These are phyloP conservation scores for Noctua fimbriata DNA, from an alignment of 2,888 invertebrate genomes.

Conservation along the genomic window DNA sequence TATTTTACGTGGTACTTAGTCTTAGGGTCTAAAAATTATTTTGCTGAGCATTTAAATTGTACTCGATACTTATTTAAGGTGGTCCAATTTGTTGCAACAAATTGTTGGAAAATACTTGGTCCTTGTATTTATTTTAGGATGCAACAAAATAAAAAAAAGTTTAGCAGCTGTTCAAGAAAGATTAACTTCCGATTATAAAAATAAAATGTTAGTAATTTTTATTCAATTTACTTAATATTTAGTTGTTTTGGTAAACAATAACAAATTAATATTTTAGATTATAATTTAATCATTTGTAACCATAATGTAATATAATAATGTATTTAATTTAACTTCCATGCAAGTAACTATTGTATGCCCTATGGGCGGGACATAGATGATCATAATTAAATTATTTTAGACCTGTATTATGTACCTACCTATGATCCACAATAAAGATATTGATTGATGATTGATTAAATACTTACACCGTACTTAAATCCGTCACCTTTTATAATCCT, in stretches of 20 bases:
- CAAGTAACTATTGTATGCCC: too few species aligned
- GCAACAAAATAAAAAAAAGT: neutral
- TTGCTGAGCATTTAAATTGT: too few species aligned
- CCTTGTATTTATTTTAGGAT: neutral
- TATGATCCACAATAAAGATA: too few species aligned
- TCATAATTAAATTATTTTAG: too few species aligned
- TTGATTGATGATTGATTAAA: neutral
- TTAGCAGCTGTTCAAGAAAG: neutral
- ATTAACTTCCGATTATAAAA: neutral
- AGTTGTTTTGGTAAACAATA: neutral
- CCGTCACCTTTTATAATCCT: slow-evolving; percentile 30
- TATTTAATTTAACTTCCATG: too few species aligned
- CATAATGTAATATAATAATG: too few species aligned
- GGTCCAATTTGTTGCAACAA: neutral
- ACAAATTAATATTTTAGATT: too few species aligned
- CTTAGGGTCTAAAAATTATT: too few species aligned
- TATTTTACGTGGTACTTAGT: too few species aligned
- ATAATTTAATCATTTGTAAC: too few species aligned
- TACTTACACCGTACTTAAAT: slow-evolving; percentile 52
- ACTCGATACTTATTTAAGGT: neutral
- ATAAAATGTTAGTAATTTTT: neutral
- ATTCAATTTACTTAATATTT: neutral
- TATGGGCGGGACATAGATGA: too few species aligned
- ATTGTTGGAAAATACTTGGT: neutral
- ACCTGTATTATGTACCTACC: too few species aligned